These are phyloP conservation scores for Nebria salina DNA, from an alignment of 2,888 invertebrate species.

Conservation along the genomic window DNA sequence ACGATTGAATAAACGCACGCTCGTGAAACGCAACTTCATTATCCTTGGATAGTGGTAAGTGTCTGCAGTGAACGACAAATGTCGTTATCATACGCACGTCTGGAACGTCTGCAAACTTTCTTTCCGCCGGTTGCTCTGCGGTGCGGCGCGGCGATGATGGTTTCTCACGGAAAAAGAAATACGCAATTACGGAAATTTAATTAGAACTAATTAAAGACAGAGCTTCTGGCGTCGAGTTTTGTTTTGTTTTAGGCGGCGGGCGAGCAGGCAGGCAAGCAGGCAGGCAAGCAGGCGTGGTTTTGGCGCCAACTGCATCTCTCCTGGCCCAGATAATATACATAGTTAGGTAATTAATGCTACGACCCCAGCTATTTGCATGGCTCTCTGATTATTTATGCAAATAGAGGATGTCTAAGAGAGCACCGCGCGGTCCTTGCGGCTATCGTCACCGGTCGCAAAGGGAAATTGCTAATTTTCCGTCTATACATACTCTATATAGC, in stretches of 20 bases:
- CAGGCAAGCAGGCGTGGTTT: slow-evolving; percentile 50
- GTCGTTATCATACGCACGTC: not conserved
- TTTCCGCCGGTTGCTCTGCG: slow-evolving; percentile 2
- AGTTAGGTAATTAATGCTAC: slow-evolving; percentile 62
- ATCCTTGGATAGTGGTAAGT: slow-evolving; percentile 6
- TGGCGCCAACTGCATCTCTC: slow-evolving; percentile 57
- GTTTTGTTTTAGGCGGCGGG: slow-evolving; percentile 51
- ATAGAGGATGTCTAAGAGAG: slow-evolving; percentile 57
- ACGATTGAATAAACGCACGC: no score
- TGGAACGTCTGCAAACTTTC: slow-evolving; percentile 22
- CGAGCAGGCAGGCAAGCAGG: slow-evolving; percentile 46
- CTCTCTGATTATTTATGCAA: slow-evolving; percentile 64
- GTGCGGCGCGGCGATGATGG: slow-evolving; percentile 49
- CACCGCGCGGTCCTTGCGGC: slow-evolving; percentile 38
- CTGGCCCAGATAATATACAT: slow-evolving; percentile 57
- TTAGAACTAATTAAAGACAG: slow-evolving; percentile 61
- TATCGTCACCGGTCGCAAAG: slow-evolving; percentile 52
- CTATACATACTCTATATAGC: slow-evolving; percentile 48
- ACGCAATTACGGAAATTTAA: slow-evolving; percentile 62
- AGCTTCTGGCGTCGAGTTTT: slow-evolving; percentile 52
- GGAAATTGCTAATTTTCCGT: slow-evolving; percentile 62
- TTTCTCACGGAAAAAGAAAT: slow-evolving; percentile 48
- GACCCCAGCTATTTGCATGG: slow-evolving; percentile 62
- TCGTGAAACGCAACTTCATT: not conserved
- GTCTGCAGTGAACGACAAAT: not conserved